Evolutionary conservation across 1,140 invertebrate genomes (phyloP), one percentile per base, ranked within the genome.

Genomic region (Drosophila equinoxialis): DNA sequence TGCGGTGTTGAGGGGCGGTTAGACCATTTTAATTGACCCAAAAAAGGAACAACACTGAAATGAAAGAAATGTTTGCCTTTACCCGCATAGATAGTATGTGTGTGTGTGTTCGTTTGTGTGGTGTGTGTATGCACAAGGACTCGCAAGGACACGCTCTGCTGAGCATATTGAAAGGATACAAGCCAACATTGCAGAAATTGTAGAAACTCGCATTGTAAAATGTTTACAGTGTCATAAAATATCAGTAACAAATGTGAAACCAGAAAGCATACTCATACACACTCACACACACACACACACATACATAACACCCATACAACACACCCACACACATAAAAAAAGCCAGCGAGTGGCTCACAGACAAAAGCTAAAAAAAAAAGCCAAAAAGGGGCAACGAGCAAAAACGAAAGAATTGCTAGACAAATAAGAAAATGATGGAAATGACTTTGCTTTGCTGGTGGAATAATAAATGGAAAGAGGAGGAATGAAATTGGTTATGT

Each of bases 141-240:
- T 65, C 20, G 64, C 79, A 86, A 82, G 82, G 75, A 86, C 71
- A 61, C 68, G 80, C 77, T 87, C 76, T 66, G 85, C 57, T 84
- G 72, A 68, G 58, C 73, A 74, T 67, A 79, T 71, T 86, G 76
- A 86, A 86, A 66, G 73, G 72, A 69, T 54, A 68, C 57, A 68
- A 55, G 55, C 57, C 58, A 64, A 71, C 61, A 63, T 54, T 41
- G 61, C 33, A 37, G 54, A 58, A 14, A 42, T 39, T 39, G n/a
- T 37, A 39, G 54, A 33, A 63, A 51, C 54, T 70, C 72, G 72
- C 77, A 83, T 79, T 83, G 78, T 81, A 74, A 78, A 87, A 87
- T 87, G 77, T 90, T 90, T 78, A 81, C 85, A 81, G 84, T 89
- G 81, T 87, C 84, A 84, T 87, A 90, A 90, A 87, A 84, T 89